Conservation (phyloP, 2,888 invertebrate species). For the Gryllus longicercus region DNA sequence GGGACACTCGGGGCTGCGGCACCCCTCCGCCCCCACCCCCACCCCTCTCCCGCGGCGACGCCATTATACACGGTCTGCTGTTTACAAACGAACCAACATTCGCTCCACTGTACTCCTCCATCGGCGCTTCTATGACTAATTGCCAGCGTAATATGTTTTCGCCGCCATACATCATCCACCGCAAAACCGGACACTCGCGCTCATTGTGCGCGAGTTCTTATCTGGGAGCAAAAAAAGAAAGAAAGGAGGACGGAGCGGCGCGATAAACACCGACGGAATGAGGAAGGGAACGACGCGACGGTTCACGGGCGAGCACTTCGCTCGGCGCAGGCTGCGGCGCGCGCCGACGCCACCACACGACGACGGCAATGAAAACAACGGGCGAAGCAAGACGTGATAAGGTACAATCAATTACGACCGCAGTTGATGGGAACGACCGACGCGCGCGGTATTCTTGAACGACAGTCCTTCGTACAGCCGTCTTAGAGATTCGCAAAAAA, state of each 20-base stretch:
- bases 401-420: no score
- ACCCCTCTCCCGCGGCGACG: neutral
- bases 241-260: neutral
- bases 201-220: no score
- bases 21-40: neutral
- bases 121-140: neutral
- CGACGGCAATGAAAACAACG: no score
- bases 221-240: neutral
- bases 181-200: neutral
- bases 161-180: neutral
- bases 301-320: neutral
- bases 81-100: neutral
- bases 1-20: no score
- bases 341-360: no score
- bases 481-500: no score
- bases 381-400: no score
- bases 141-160: neutral
- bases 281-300: neutral
- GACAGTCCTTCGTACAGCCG: no score
- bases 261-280: neutral
- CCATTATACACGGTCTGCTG: neutral
- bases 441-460: no score
- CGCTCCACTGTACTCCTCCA: neutral
- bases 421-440: no score
- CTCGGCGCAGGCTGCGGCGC: neutral